Evolutionary conservation across 2,113 vertebrate species (phyloP).

Genomic region (Brachirus orientalis): DNA sequence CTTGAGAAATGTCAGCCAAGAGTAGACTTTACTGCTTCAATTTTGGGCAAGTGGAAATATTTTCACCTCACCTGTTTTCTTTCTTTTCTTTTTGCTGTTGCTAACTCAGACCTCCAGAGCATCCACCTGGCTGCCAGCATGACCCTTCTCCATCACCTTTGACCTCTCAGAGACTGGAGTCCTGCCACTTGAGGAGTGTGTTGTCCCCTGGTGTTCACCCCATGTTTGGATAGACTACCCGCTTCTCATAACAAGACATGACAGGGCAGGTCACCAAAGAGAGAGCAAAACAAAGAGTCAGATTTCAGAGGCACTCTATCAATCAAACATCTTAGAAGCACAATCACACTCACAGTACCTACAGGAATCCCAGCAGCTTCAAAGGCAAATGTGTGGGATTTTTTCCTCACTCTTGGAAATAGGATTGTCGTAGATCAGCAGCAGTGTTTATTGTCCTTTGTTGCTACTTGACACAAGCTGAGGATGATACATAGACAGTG

Average conservation of each 20-base stretch:
- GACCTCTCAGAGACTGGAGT: slow-evolving; percentile 42
- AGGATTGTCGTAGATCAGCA: slow-evolving; percentile 55
- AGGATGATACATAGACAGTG: slow-evolving; percentile 37
- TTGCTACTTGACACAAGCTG: slow-evolving; percentile 52
- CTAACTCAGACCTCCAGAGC: slow-evolving; percentile 5
- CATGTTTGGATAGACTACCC: slow-evolving; percentile 71
- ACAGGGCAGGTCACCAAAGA: slow-evolving; percentile 69
- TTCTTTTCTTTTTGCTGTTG: background rate
- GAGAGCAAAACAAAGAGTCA: slow-evolving; percentile 75
- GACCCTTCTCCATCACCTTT: slow-evolving; percentile 63
- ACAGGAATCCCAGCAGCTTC: slow-evolving; percentile 68
- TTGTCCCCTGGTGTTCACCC: slow-evolving; percentile 51
- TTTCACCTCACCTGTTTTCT: slow-evolving; percentile 14
- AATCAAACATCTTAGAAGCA: slow-evolving; percentile 77
- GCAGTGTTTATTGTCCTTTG: slow-evolving; percentile 57
- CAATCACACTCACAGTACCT: slow-evolving; percentile 53
- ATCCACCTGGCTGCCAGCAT: slow-evolving; percentile 65
- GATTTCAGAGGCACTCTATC: slow-evolving; percentile 78
- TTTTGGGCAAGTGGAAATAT: background rate
- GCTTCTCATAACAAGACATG: slow-evolving; percentile 71
- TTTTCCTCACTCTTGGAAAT: slow-evolving; percentile 37
- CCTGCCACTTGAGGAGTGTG: slow-evolving; percentile 52
- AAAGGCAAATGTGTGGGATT: slow-evolving; percentile 59
- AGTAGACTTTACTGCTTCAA: background rate
- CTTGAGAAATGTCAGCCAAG: no score